Conservation (phyloP, 2,113 vertebrate genomes). For the Leucoraja erinaceus region DNA sequence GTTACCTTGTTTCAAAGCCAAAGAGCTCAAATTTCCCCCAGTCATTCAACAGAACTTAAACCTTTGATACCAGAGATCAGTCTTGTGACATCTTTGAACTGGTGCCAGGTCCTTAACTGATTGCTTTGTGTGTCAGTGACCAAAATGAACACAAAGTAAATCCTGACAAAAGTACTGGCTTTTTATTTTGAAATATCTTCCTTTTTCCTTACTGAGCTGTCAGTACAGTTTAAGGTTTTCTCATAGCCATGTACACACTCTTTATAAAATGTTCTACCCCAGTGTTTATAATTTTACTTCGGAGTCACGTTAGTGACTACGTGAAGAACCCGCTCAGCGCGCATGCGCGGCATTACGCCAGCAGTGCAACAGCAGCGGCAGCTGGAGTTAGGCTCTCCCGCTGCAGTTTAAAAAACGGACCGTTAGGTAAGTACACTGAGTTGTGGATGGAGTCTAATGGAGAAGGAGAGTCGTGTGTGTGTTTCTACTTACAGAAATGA, state of each 20-base stretch:
- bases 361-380: too few species aligned
- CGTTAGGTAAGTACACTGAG: too few species aligned
- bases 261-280: not conserved
- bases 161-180: not conserved
- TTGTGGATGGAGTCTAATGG: too few species aligned
- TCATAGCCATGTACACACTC: not conserved
- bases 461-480: too few species aligned
- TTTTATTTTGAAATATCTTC: not conserved
- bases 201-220: not conserved
- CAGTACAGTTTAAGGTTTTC: not conserved
- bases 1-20: not conserved
- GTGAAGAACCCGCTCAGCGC: too few species aligned
- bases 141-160: not conserved
- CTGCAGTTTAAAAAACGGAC: too few species aligned
- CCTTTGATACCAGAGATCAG: not conserved
- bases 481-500: too few species aligned
- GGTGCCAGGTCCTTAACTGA: not conserved
- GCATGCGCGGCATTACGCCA: too few species aligned
- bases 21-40: not conserved
- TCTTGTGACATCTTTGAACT: not conserved
- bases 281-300: not conserved
- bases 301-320: too few species aligned
- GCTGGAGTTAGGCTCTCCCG: too few species aligned
- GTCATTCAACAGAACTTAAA: not conserved
- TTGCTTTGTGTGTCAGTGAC: not conserved